Evolutionary conservation across 2,888 invertebrate genomes (phyloP), one percentile per base, ranked within the genome.

Genomic region (Phoenoteleia sp.): DNA sequence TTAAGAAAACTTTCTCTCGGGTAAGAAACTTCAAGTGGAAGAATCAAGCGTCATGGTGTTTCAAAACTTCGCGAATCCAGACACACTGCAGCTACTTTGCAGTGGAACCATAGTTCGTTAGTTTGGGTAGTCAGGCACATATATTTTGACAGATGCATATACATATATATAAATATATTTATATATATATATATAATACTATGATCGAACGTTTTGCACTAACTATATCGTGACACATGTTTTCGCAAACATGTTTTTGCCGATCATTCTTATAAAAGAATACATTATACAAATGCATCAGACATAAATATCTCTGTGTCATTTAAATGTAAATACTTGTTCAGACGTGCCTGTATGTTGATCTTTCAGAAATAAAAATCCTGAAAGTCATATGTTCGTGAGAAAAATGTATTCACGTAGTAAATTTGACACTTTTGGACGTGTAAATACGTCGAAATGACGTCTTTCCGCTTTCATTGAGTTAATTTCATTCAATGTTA

Each of bases 1-100:
- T 76, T 23, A 72, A 58, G 71, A 72, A 84, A 84, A 84, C 80
- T 84, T 84, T 81, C 72, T 54, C 62, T 52, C 47, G 33, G 47
- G 47, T 75, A 27, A 27, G 56, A 67, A 81, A 85, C 77, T 85
- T 77, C 45, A 72, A 81, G 77, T 72, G 72, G 72, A 77, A 81
- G 81, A 84, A 84, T 81, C 84, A 84, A 81, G 84, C 81, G 81
- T 84, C 84, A 81, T 77, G 76, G 77, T 81, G 81, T 85, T 85
- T 81, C 64, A 62, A 81, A 81, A 85, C 67, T 85, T 85, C 15
- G 62, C 58, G 60, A 60, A 81, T 81, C 60, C 69, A 79, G 69
- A 85, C 47, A 81, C 52, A 74, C 54, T 74, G 74, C 62, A 79
- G 69, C 81, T 81, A 77, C 79, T 81, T 77, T 69, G 25, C 69